Conservation (phyloP, 2,797 vertebrate genomes). For the Phaenicophaeus curvirostris region DNA sequence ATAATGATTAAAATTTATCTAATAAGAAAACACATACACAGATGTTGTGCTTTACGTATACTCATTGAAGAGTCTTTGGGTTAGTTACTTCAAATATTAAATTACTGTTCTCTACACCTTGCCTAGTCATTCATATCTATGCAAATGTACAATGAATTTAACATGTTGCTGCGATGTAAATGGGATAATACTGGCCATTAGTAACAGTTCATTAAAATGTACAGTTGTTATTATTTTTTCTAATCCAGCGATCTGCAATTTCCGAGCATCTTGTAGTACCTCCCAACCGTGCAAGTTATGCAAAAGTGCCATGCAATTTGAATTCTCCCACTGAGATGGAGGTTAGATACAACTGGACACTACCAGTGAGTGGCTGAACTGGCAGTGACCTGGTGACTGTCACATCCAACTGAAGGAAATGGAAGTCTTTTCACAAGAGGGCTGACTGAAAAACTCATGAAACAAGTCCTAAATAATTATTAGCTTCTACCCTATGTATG, state of each 20-base stretch:
- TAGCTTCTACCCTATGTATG: not conserved
- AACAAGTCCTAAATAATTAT: not conserved
- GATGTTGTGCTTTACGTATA: not conserved
- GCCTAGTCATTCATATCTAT: not conserved
- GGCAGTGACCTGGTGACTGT: not conserved
- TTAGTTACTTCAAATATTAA: not conserved
- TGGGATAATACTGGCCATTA: not conserved
- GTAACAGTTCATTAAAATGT: not conserved
- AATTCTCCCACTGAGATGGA: not conserved
- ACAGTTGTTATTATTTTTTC: not conserved
- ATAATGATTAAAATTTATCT: constrained; percentile 28
- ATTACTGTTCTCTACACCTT: not conserved
- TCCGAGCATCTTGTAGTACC: not conserved
- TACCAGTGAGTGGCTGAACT: not conserved
- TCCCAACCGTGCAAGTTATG: rapidly evolving
- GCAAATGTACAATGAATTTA: not conserved
- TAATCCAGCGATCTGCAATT: not conserved
- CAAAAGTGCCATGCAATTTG: not conserved
- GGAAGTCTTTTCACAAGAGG: not conserved
- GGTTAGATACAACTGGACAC: not conserved
- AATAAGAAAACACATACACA: constrained; percentile 26
- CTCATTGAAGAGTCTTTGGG: not conserved
- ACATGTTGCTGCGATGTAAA: not conserved
- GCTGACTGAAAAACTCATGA: not conserved
- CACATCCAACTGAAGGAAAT: not conserved